Conservation (phyloP, 2,888 invertebrate genomes). For the Watsonalla cultraria region DNA sequence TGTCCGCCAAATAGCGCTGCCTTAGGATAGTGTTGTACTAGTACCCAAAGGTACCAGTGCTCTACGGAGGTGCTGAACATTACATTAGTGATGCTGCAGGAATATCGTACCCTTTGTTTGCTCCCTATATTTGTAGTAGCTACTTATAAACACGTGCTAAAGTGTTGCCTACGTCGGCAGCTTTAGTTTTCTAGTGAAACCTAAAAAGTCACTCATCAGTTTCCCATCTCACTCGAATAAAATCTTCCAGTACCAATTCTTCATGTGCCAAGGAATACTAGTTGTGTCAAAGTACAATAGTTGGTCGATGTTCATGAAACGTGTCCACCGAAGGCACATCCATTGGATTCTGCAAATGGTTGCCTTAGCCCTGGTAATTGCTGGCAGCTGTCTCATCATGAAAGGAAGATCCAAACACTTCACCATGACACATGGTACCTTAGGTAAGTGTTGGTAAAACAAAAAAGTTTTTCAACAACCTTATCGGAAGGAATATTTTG, state of each 20-base stretch:
- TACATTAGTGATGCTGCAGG: no score
- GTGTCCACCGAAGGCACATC: conserved; percentile 20
- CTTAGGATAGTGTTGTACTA: no score
- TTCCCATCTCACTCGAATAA: neutral
- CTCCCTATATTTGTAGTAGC: no score
- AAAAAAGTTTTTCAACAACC: conserved; percentile 3
- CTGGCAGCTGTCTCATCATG: conserved; percentile 28
- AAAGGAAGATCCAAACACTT: conserved; percentile 25
- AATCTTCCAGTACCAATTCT: conserved; percentile 43
- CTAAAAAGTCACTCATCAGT: no score
- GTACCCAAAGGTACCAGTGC: no score
- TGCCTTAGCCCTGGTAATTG: conserved; percentile 20
- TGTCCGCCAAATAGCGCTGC: no score
- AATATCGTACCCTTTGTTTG: no score
- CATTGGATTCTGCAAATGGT: conserved; percentile 32
- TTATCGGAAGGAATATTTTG: conserved; percentile 4
- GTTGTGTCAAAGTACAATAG: conserved; percentile 38
- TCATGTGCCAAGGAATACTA: conserved; percentile 42
- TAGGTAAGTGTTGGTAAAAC: conserved; percentile 22
- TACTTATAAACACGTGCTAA: no score
- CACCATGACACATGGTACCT: conserved; percentile 28
- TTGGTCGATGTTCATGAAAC: conserved; percentile 35
- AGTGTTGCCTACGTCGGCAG: no score
- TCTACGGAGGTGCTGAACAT: no score
- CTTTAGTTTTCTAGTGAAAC: no score